Conservation (phyloP, 2,113 vertebrate genomes). For the Lepisosteus osseus region DNA sequence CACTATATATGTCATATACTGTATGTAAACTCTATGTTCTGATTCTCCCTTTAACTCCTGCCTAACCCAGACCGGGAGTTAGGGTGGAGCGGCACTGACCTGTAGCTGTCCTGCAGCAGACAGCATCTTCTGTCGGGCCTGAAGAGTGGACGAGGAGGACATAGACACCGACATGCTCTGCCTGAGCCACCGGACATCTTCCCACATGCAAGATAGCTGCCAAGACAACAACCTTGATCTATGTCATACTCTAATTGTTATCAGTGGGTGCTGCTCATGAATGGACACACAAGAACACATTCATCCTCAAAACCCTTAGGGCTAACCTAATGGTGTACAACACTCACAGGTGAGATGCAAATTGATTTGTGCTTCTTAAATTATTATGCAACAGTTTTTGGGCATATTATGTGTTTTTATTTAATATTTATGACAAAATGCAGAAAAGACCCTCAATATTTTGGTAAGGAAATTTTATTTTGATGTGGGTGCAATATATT, state of each 20-base stretch:
- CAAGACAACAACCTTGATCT: conserved; percentile 41
- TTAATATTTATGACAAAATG: too few relatives aligned
- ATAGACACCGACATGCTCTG: conserved; percentile 83
- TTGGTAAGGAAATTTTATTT: too few relatives aligned
- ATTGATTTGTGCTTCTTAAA: too few relatives aligned
- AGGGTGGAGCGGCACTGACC: conserved; percentile 58
- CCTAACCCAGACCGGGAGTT: too few relatives aligned
- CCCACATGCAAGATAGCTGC: conserved; percentile 97
- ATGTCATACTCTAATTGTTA: not conserved
- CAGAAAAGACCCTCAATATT: too few relatives aligned
- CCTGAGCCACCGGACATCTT: conserved; percentile 92
- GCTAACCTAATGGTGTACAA: not conserved
- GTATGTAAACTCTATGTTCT: too few relatives aligned
- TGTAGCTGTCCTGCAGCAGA: conserved; percentile 85
- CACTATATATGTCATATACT: too few relatives aligned
- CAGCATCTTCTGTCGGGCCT: conserved; percentile 94
- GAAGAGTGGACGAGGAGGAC: conserved; percentile 88
- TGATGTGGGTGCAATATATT: too few relatives aligned
- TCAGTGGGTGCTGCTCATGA: conserved; percentile 17
- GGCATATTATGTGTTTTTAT: too few relatives aligned
- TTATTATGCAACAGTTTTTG: too few relatives aligned
- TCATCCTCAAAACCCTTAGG: not conserved
- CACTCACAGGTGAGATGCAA: not conserved
- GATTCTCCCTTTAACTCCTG: too few relatives aligned
- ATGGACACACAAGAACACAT: too few relatives aligned